Base-by-base conservation (phyloP, 2,113 vertebrate species). In the Toxotes jaculatrix region DNA sequence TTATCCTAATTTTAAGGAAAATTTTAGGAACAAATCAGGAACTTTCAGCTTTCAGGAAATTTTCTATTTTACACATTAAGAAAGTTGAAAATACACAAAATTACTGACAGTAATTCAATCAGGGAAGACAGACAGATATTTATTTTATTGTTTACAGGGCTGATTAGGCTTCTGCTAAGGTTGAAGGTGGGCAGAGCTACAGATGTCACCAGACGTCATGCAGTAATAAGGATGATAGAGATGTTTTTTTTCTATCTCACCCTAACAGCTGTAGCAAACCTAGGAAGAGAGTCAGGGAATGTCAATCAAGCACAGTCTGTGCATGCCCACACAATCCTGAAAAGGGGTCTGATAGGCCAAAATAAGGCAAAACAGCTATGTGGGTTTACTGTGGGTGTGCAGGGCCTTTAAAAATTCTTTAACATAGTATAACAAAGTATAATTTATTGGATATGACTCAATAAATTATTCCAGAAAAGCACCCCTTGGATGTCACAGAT, bases 161-260 rank as follows among this genome's bases (percentile, higher is more conserved):
- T 38, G 36, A 38, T 60, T 34, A 34, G 31, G 34, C 7, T 36
- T 4, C 17, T 51, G 31, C 32, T 57, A 21, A 49, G 49, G 38
- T 21, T 31, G 61, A 59, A 59, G 32, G 69, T 59, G 53, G 62
- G 42, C 40, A 21, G 0, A 51, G 19, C 43, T 61, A 27, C 71
- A 43, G 27, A 45, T 77, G 42, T 38, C 45, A 31, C 31, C 66
- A 64, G 27, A 27, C 40, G 34, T 65, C 0, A 62, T 60, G 31
- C n/a, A 65, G 61, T 17, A 73, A 49, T 65, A 74, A 43, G 32
- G 21, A 42, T 64, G 47, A 70, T 65, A 34, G 72, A 72, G n/a
- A 7, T 12, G 3, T 27, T 34, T 27, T 57, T 51, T 34, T 27
- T 57, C 43, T 65, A 19, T 64, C 10, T 64, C 59, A 68, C 10